phyloP scores from a whole-genome alignment of 1,140 invertebrate species.

The Acromyrmex heyeri region DNA sequence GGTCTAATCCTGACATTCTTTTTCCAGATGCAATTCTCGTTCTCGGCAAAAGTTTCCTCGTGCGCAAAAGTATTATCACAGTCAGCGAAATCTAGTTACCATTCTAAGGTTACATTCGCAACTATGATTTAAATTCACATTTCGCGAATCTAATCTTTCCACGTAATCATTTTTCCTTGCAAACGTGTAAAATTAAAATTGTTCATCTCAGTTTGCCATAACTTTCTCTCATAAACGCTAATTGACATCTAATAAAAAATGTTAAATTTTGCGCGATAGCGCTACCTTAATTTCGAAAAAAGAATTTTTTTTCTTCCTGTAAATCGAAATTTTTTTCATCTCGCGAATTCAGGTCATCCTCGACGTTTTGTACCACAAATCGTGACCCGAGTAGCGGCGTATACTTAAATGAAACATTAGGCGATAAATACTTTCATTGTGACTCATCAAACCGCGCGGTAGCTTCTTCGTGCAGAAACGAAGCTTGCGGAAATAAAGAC shows the following conservation, averaged over 20 bases:
- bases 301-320: neutral
- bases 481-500: conserved; percentile 32
- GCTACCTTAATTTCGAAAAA: neutral
- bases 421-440: conserved; percentile 62
- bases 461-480: conserved; percentile 13
- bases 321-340: neutral
- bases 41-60: neutral
- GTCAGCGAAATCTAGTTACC: conserved; percentile 29
- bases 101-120: neutral
- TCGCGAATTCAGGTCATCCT: conserved; percentile 7
- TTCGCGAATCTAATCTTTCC: conserved; percentile 1
- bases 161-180: conserved; percentile 16
- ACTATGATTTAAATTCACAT: conserved; percentile 3
- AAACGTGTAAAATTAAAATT: neutral
- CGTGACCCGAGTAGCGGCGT: neutral
- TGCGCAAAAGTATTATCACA: conserved; percentile 24
- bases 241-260: neutral
- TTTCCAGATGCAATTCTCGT: conserved; percentile 2
- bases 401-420: conserved; percentile 29
- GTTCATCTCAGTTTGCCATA: neutral
- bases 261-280: neutral
- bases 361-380: neutral
- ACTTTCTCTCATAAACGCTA: neutral
- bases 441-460: conserved; percentile 62
- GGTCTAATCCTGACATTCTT: conserved; percentile 1